Conservation (phyloP, 92 coral and sea anemone species). For the Galaxea fascicularis region DNA sequence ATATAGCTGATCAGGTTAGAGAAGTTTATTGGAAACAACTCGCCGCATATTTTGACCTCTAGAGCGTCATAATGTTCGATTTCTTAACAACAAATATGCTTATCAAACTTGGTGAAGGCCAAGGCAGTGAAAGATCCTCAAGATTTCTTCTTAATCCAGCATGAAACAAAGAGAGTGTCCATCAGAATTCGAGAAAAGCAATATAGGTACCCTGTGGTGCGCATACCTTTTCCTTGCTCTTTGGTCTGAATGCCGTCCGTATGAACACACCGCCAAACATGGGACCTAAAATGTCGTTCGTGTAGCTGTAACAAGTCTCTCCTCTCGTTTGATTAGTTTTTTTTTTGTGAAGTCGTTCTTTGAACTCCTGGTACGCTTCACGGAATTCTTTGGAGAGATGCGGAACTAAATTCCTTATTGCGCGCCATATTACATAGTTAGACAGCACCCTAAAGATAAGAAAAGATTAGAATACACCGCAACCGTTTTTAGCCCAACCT, state of each 20-base stretch:
- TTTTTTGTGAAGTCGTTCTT: constrained; percentile 71
- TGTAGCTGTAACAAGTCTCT: constrained; percentile 85
- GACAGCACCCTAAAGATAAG: constrained; percentile 67
- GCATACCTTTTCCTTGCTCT: constrained; percentile 88
- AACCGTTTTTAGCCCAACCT: too few relatives aligned
- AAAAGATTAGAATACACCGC: not conserved
- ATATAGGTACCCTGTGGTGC: too few relatives aligned
- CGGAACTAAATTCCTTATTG: constrained; percentile 86
- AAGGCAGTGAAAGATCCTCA: too few relatives aligned
- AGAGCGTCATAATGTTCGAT: too few relatives aligned
- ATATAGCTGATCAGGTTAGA: too few relatives aligned
- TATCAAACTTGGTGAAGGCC: too few relatives aligned
- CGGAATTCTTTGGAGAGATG: constrained; percentile 80
- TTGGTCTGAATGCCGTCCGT: constrained; percentile 83
- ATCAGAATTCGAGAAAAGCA: too few relatives aligned
- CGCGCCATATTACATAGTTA: constrained; percentile 92
- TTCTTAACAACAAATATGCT: too few relatives aligned
- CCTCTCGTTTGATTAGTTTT: constrained; percentile 79
- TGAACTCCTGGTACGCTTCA: constrained; percentile 60
- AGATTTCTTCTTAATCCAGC: too few relatives aligned
- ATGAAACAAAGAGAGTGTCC: too few relatives aligned
- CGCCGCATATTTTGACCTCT: too few relatives aligned
- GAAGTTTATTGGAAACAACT: too few relatives aligned
- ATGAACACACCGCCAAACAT: constrained; percentile 86
- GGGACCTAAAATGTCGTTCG: constrained; percentile 92